Percentiles rank a stretch among this genome's conserved stretches.
These are phyloP conservation scores for Triplophysa tibetana DNA, from an alignment of 2,113 vertebrate genomes.

Conservation along the genomic window DNA sequence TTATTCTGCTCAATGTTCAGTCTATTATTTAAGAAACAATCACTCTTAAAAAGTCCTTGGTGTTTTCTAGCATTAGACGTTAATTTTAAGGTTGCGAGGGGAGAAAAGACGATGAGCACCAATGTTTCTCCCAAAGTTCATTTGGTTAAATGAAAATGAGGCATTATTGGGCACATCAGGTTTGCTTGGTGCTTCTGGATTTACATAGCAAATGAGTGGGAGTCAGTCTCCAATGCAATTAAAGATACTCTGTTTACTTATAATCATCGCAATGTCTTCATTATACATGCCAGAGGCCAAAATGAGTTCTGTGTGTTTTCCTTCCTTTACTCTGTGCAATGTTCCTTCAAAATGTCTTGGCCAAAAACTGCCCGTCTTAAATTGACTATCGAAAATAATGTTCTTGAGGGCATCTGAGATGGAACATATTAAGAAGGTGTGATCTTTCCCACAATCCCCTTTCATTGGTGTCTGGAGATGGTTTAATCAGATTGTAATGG, in stretches of 20 bases:
- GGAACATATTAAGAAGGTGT: constrained; percentile 59
- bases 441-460: constrained; percentile 52
- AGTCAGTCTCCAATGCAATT: constrained; percentile 31
- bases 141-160: constrained; percentile 39
- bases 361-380: constrained; percentile 43
- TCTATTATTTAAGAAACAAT: neutral
- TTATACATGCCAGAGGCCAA: constrained; percentile 16
- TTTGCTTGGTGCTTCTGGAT: neutral
- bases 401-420: constrained; percentile 56
- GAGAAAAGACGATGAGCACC: constrained; percentile 11
- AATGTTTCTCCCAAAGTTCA: constrained; percentile 18
- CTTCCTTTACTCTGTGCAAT: constrained; percentile 40
- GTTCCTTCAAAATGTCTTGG: constrained; percentile 56
- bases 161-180: constrained; percentile 4
- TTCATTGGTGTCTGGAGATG: constrained; percentile 36
- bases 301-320: constrained; percentile 47
- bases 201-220: constrained; percentile 19
- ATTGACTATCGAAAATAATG: constrained; percentile 53
- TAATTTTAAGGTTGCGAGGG: neutral
- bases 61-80: neutral
- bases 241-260: constrained; percentile 29
- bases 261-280: constrained; percentile 36
- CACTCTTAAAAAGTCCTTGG: neutral
- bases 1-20: neutral
- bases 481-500: constrained; percentile 41